phyloP scores from a whole-genome alignment of 2,113 vertebrate species.

The Sardina pilchardus region DNA sequence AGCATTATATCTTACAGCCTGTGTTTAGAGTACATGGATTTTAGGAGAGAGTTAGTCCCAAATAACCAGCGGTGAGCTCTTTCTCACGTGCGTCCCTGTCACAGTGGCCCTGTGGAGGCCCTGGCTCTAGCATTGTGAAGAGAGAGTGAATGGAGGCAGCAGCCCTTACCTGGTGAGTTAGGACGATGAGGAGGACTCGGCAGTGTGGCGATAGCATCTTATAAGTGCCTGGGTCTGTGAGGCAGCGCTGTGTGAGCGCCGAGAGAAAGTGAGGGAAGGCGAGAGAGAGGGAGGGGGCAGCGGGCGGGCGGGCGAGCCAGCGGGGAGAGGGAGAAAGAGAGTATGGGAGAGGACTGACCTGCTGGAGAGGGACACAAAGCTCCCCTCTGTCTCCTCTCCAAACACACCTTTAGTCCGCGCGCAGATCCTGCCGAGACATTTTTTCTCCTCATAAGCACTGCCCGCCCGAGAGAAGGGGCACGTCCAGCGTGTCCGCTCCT shows the following conservation, averaged over 20 bases:
- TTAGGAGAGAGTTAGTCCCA: not conserved
- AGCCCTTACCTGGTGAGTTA: constrained; percentile 80
- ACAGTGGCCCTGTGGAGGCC: not conserved
- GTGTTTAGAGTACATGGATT: not conserved
- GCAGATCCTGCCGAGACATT: constrained; percentile 75
- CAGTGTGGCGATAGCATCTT: constrained; percentile 81
- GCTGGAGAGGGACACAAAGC: constrained; percentile 81
- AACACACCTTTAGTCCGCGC: constrained; percentile 73
- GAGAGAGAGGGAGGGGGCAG: constrained; percentile 49
- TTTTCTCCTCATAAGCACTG: constrained; percentile 56
- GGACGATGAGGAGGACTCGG: constrained; percentile 71
- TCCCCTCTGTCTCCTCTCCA: constrained; percentile 82
- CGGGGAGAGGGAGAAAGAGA: constrained; percentile 45
- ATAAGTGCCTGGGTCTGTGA: constrained; percentile 51
- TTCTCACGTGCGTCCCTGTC: not conserved
- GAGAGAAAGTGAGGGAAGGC: constrained; percentile 51
- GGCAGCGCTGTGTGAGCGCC: constrained; percentile 42
- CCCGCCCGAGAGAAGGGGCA: not conserved
- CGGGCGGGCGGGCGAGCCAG: constrained; percentile 36
- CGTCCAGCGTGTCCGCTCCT: not conserved
- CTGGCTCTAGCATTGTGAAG: not conserved
- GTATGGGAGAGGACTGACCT: constrained; percentile 62
- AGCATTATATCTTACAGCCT: not conserved
- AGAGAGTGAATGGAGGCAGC: constrained; percentile 2
- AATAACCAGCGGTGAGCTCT: not conserved